Conservation (phyloP, 2,113 vertebrate genomes). For the Upupa epops region DNA sequence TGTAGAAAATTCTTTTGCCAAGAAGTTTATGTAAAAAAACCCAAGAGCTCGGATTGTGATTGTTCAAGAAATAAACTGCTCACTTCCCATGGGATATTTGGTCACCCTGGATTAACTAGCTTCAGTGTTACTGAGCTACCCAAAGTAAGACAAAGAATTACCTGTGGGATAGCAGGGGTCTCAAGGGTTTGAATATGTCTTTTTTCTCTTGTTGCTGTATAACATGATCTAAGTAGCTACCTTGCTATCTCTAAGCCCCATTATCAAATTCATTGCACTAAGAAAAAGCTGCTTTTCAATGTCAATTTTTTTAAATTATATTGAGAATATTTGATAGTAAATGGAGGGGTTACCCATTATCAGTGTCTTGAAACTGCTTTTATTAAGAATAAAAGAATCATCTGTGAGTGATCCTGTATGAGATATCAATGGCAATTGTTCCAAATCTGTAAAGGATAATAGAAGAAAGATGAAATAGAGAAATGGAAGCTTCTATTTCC, state of each 20-base stretch:
- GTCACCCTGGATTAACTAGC: not conserved
- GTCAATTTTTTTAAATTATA: not conserved
- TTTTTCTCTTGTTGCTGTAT: constrained; percentile 38
- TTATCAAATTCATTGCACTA: not conserved
- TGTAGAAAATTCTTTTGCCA: not conserved
- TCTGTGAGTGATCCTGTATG: not conserved
- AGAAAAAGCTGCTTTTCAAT: not conserved
- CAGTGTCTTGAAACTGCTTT: not conserved
- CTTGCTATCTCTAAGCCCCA: not conserved
- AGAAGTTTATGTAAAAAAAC: no score
- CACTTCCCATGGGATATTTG: not conserved
- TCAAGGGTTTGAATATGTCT: not conserved
- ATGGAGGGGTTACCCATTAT: not conserved
- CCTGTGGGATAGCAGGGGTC: not conserved
- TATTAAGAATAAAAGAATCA: constrained; percentile 6
- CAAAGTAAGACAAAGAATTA: constrained; percentile 19
- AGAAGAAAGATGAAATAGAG: constrained; percentile 13
- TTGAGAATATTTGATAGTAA: constrained; percentile 37
- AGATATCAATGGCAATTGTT: constrained; percentile 22
- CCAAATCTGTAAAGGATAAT: not conserved
- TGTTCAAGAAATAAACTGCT: not conserved
- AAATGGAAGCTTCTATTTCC: not conserved
- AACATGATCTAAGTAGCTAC: not conserved
- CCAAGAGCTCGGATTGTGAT: no score
- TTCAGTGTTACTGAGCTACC: constrained; percentile 1